A percentile compares a stretch with the other conserved stretches of the same genome.
Evolutionary conservation across 2,113 vertebrate genomes (phyloP).

Genomic region (Gymnorhina tibicen): DNA sequence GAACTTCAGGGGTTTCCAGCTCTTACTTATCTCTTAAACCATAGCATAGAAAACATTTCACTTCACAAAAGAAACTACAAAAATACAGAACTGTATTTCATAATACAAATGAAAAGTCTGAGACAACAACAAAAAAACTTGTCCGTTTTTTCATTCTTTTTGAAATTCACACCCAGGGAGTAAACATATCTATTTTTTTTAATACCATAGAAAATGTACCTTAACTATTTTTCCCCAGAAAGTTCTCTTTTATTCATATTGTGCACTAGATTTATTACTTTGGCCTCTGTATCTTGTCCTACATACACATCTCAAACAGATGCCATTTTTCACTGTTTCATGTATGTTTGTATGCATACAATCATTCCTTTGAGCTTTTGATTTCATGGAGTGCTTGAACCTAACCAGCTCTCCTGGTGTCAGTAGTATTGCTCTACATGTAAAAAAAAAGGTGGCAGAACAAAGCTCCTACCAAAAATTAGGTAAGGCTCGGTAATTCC

Average conservation of each 20-base stretch:
- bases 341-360: background rate
- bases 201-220: background rate
- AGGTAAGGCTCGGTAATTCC: background rate
- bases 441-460: background rate
- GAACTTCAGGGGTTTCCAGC: background rate
- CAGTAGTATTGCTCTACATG: background rate
- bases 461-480: background rate
- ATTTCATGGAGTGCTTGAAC: background rate
- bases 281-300: background rate
- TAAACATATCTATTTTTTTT: background rate
- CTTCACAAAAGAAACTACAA: background rate
- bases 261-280: background rate
- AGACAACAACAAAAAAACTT: background rate
- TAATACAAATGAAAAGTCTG: background rate
- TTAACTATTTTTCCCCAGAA: background rate
- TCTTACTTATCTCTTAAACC: background rate
- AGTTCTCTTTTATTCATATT: background rate
- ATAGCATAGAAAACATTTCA: background rate
- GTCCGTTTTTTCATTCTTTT: background rate
- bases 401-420: background rate
- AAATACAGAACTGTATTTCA: background rate
- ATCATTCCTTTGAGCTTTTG: background rate
- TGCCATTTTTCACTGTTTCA: background rate
- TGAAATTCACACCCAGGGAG: background rate
- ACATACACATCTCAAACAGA: background rate